Percentiles rank a stretch among this genome's conserved stretches.
Conservation (phyloP, 2,113 vertebrate species). For the Lagopus leucura region DNA sequence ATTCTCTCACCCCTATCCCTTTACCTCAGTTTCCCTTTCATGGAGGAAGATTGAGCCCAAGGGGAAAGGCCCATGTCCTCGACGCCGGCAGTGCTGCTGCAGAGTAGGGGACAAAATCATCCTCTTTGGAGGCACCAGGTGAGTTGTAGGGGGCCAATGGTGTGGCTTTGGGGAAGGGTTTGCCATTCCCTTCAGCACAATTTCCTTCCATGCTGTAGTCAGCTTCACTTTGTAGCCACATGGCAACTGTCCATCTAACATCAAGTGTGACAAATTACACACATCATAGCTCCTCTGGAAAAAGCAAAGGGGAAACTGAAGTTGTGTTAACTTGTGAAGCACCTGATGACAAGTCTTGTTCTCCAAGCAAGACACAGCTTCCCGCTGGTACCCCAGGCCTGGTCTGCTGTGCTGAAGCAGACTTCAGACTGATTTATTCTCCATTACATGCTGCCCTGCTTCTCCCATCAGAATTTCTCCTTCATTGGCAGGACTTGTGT, state of each 20-base stretch:
- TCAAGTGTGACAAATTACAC: background rate
- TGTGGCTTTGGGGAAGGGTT: background rate
- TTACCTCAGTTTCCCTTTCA: conserved; percentile 79
- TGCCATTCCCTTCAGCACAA: background rate
- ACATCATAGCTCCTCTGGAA: background rate
- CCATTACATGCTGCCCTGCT: background rate
- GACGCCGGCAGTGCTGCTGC: conserved; percentile 96
- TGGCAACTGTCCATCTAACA: background rate
- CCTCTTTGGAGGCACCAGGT: conserved; percentile 98
- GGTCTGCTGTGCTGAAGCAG: background rate
- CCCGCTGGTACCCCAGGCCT: background rate
- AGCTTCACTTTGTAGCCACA: background rate
- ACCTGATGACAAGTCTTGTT: background rate
- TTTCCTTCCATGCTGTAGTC: background rate
- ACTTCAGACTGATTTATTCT: background rate
- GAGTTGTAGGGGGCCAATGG: background rate
- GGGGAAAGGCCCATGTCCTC: conserved; percentile 94
- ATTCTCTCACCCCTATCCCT: background rate
- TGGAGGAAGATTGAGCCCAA: conserved; percentile 95
- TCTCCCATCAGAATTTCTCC: background rate
- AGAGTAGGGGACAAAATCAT: conserved; percentile 97
- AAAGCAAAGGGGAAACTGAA: background rate
- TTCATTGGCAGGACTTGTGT: background rate
- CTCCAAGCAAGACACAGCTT: background rate
- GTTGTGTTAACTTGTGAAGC: background rate